phyloP scores from a whole-genome alignment of 2,113 vertebrate species.

The Varanus komodoensis region DNA sequence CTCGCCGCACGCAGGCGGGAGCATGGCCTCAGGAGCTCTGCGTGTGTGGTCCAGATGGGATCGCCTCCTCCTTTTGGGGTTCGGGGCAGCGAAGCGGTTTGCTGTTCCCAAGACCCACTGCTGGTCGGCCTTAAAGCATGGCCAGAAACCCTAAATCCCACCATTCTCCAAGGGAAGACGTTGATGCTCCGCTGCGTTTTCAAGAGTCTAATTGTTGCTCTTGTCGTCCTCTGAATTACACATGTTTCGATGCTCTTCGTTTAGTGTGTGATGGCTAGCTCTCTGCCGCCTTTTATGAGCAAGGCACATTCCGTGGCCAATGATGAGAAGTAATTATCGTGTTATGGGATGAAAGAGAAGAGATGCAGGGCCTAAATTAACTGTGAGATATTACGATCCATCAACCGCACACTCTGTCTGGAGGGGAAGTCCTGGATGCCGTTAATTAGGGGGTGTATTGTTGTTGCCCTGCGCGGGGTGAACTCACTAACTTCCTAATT shows the following conservation, averaged over 20 bases:
- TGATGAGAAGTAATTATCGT: conserved; percentile 70
- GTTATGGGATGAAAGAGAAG: conserved; percentile 69
- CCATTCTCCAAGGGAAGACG: too few relatives aligned
- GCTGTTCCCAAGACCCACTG: too few relatives aligned
- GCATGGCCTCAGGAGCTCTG: too few relatives aligned
- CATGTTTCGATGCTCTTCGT: conserved; percentile 58
- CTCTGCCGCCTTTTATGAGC: conserved; percentile 59
- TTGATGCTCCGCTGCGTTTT: conserved; percentile 4
- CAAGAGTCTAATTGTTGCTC: conserved; percentile 45
- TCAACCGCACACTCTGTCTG: conserved; percentile 54
- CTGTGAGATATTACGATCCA: conserved; percentile 62
- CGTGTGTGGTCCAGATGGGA: too few relatives aligned
- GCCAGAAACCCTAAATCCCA: too few relatives aligned
- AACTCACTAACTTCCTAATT: conserved; percentile 55
- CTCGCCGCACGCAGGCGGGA: too few relatives aligned
- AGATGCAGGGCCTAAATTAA: conserved; percentile 67
- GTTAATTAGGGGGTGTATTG: conserved; percentile 61
- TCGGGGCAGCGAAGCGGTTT: too few relatives aligned
- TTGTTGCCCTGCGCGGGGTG: conserved; percentile 47
- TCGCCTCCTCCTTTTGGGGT: too few relatives aligned
- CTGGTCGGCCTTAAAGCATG: too few relatives aligned
- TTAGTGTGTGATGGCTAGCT: conserved; percentile 64
- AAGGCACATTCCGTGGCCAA: conserved; percentile 63
- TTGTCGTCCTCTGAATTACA: conserved; percentile 56
- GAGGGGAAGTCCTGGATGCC: conserved; percentile 30